Conservation (phyloP, 1,140 invertebrate species). For the Periplaneta americana region DNA sequence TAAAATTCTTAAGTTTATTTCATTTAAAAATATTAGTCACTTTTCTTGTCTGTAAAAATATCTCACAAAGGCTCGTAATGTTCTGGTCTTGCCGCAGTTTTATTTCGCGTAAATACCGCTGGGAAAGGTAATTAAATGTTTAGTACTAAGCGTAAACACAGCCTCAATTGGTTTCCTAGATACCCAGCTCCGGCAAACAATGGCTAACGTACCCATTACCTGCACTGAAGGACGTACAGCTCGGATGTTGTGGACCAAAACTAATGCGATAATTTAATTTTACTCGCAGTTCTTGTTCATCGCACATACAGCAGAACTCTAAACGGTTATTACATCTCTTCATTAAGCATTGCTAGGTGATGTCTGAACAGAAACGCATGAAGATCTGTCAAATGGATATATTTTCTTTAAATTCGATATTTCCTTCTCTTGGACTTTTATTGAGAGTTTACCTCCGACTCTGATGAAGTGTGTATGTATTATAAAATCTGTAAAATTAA, state of each 20-base stretch:
- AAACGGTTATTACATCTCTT: too few species aligned
- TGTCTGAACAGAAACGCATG: too few species aligned
- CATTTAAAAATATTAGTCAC: background rate
- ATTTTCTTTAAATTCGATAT: too few species aligned
- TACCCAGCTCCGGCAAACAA: background rate
- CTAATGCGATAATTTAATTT: background rate
- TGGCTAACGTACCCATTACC: background rate
- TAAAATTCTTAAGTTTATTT: background rate
- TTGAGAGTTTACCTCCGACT: too few species aligned
- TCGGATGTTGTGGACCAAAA: background rate
- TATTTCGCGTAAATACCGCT: background rate
- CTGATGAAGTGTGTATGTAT: too few species aligned
- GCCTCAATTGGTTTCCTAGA: background rate
- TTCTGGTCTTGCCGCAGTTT: background rate
- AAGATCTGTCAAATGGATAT: too few species aligned
- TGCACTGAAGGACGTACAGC: background rate
- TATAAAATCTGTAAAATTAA: too few species aligned
- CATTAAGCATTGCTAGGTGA: too few species aligned
- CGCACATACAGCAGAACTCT: background rate
- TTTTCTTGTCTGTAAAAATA: background rate
- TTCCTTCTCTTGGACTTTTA: too few species aligned
- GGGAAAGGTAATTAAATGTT: background rate
- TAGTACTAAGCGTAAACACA: background rate
- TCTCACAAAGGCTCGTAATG: background rate
- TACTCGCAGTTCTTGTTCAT: background rate